phyloP scores from a whole-genome alignment of 1,140 invertebrate species.

The Thalassaphorura encarpata region DNA sequence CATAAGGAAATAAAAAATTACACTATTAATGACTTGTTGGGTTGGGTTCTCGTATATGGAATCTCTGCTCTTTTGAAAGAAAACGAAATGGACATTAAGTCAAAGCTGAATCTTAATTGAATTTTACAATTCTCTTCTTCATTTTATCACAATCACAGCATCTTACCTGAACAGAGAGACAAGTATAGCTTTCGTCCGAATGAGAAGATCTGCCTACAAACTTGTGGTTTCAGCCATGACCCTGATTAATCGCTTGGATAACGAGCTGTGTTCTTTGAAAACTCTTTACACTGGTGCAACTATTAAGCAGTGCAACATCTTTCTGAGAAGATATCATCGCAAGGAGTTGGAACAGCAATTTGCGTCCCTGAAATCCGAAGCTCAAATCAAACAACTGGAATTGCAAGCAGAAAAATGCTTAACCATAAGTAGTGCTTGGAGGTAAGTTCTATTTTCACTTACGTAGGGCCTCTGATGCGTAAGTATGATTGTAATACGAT shows the following conservation, averaged over 20 bases:
- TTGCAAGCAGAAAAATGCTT: slow-evolving; percentile 5
- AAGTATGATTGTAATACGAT: too few species aligned
- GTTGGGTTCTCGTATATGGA: not conserved
- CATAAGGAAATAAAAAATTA: too few species aligned
- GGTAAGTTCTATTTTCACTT: too few species aligned
- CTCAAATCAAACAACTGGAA: slow-evolving; percentile 14
- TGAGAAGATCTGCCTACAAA: slow-evolving; percentile 17
- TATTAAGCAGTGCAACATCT: slow-evolving; percentile 22
- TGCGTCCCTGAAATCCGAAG: slow-evolving; percentile 16
- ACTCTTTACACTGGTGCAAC: slow-evolving; percentile 23
- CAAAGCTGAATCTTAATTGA: not conserved
- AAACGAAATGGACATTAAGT: not conserved
- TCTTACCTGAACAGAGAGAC: slow-evolving; percentile 12
- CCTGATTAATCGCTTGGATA: slow-evolving; percentile 11
- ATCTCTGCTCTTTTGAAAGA: not conserved
- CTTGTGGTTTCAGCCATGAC: slow-evolving; percentile 19
- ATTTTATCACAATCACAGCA: slow-evolving; percentile 2
- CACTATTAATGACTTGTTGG: not conserved
- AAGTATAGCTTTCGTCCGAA: slow-evolving; percentile 13
- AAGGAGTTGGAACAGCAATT: slow-evolving; percentile 12
- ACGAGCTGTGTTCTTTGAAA: not conserved
- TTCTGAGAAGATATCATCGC: slow-evolving; percentile 12
- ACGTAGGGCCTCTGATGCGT: too few species aligned
- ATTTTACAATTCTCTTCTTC: not conserved
- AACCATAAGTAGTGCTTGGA: not conserved